Evolutionary conservation across 2,888 invertebrate species (phyloP).

Genomic region (Xestia rhomboidea): DNA sequence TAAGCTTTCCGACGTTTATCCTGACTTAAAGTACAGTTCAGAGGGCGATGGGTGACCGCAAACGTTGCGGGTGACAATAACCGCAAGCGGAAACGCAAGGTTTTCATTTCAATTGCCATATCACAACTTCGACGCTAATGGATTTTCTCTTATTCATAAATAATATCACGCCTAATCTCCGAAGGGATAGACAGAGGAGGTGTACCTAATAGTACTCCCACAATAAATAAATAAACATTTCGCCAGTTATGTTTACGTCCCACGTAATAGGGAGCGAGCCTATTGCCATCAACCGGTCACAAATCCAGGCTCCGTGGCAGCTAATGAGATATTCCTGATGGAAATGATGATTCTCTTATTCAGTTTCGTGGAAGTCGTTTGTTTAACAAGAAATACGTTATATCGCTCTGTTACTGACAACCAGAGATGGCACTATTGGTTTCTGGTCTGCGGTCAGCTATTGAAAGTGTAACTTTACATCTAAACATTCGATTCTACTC

Average conservation of each 20-base stretch:
- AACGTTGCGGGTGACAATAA: not conserved
- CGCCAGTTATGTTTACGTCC: too few relatives aligned
- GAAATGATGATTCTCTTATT: not conserved
- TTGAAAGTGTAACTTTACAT: not conserved
- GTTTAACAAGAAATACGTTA: not conserved
- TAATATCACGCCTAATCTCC: too few relatives aligned
- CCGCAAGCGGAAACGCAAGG: not conserved
- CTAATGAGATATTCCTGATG: too few relatives aligned
- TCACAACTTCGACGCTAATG: not conserved
- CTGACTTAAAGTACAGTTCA: constrained; percentile 7
- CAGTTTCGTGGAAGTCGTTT: not conserved
- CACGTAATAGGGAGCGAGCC: too few relatives aligned
- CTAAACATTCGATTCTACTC: too few relatives aligned
- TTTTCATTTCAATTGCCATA: not conserved
- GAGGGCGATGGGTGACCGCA: not conserved
- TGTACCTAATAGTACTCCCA: too few relatives aligned
- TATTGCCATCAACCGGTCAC: too few relatives aligned
- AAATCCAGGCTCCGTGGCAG: too few relatives aligned
- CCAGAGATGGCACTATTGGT: not conserved
- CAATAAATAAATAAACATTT: too few relatives aligned
- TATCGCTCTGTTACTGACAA: not conserved
- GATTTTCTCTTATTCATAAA: not conserved
- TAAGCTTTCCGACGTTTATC: constrained; percentile 5
- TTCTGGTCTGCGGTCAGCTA: not conserved
- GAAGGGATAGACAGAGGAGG: too few relatives aligned